A percentile compares a stretch with the other conserved stretches of the same genome.
These are phyloP conservation scores for Pelusios castaneus DNA, from an alignment of 2,113 vertebrate species.

Conservation along the genomic window DNA sequence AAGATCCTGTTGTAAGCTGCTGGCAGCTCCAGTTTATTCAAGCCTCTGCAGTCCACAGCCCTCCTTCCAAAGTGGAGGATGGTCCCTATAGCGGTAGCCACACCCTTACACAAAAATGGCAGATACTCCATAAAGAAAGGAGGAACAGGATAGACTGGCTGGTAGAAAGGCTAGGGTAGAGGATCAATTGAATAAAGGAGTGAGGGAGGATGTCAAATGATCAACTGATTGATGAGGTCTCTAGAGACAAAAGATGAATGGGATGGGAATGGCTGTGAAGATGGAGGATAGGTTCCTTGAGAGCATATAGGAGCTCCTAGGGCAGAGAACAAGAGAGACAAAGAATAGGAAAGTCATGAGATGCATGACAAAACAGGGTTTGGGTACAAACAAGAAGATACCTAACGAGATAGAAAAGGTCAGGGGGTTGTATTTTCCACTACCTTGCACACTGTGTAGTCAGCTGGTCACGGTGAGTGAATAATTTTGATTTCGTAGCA, in stretches of 20 bases:
- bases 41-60: background rate
- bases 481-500: background rate
- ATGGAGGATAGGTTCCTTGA: background rate
- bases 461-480: background rate
- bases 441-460: background rate
- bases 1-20: background rate
- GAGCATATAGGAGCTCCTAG: background rate
- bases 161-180: background rate
- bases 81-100: background rate
- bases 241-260: background rate
- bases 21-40: background rate
- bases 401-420: background rate
- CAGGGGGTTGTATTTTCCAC: background rate
- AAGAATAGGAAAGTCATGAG: background rate
- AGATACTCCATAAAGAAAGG: background rate
- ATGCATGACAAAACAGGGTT: background rate
- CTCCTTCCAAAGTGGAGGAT: background rate
- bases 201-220: background rate
- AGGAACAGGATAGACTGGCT: background rate
- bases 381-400: background rate
- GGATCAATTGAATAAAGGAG: background rate
- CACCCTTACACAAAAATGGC: background rate
- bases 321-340: background rate
- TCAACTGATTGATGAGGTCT: background rate
- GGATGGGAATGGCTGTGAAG: background rate